phyloP scores from a whole-genome alignment of 2,113 vertebrate genomes.

The Megalops atlanticus region DNA sequence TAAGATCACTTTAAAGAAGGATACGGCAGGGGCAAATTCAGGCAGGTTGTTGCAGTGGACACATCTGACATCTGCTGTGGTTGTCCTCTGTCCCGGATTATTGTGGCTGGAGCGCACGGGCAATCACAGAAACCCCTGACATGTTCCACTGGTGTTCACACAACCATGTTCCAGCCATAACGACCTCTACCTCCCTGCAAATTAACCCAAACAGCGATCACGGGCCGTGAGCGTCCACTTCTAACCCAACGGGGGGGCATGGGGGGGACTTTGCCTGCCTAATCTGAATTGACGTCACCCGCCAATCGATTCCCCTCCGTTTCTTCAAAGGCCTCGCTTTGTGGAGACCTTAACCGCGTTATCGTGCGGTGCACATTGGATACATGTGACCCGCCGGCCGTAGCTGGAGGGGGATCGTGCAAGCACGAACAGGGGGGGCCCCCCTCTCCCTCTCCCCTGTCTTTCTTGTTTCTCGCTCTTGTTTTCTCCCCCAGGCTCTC shows the following conservation, averaged over 20 bases:
- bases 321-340: constrained; percentile 1
- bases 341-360: background rate
- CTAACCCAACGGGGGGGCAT: background rate
- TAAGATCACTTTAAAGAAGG: background rate
- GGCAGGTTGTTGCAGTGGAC: background rate
- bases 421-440: constrained; percentile 43
- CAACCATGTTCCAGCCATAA: constrained; percentile 41
- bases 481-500: constrained; percentile 38
- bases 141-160: constrained; percentile 33
- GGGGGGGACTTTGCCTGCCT: background rate
- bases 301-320: constrained; percentile 18
- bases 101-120: constrained; percentile 49
- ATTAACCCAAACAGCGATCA: constrained; percentile 55
- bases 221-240: constrained; percentile 5
- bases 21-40: background rate
- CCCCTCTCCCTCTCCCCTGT: constrained; percentile 29
- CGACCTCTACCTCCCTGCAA: constrained; percentile 39
- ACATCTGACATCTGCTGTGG: background rate
- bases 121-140: constrained; percentile 26
- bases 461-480: constrained; percentile 50
- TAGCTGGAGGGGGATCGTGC: constrained; percentile 52
- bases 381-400: constrained; percentile 51
- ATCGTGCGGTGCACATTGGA: constrained; percentile 52
- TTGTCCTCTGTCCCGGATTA: constrained; percentile 25
- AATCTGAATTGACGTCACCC: constrained; percentile 14